These are phyloP conservation scores for Dynastes hyllus DNA, from an alignment of 2,888 invertebrate genomes.

Conservation along the genomic window DNA sequence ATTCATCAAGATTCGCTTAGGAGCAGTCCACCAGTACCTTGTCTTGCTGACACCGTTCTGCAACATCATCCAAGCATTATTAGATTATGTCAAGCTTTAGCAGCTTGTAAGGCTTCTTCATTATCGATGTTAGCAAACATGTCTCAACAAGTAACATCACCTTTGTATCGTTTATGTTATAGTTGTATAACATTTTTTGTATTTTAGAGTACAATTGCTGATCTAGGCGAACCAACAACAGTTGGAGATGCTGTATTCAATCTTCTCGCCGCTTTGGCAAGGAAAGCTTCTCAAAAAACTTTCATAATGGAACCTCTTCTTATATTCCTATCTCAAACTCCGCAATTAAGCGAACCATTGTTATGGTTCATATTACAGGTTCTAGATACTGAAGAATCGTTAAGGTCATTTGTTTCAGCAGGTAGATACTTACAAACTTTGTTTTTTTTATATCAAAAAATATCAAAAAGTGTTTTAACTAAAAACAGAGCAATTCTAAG, in stretches of 20 bases:
- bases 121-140: conserved; percentile 77
- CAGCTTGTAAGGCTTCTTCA: conserved; percentile 83
- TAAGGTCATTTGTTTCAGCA: conserved; percentile 83
- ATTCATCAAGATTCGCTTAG: conserved; percentile 68
- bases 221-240: conserved; percentile 79
- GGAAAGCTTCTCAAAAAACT: conserved; percentile 83
- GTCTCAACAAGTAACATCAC: conserved; percentile 58
- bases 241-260: conserved; percentile 93
- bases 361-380: conserved; percentile 88
- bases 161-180: conserved; percentile 2
- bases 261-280: conserved; percentile 84
- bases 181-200: conserved; percentile 36
- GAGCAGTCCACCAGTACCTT: conserved; percentile 72
- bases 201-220: conserved; percentile 58
- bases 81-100: conserved; percentile 85
- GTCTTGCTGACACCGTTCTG: conserved; percentile 83
- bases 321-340: conserved; percentile 76
- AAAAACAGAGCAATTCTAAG: too few species aligned
- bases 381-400: conserved; percentile 83
- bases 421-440: conserved; percentile 67
- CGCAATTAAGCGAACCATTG: conserved; percentile 88
- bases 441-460: too few species aligned
- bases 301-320: conserved; percentile 86
- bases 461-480: too few species aligned
- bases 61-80: conserved; percentile 88